Conservation (phyloP, 2,113 vertebrate species). For the Salvator merianae region DNA sequence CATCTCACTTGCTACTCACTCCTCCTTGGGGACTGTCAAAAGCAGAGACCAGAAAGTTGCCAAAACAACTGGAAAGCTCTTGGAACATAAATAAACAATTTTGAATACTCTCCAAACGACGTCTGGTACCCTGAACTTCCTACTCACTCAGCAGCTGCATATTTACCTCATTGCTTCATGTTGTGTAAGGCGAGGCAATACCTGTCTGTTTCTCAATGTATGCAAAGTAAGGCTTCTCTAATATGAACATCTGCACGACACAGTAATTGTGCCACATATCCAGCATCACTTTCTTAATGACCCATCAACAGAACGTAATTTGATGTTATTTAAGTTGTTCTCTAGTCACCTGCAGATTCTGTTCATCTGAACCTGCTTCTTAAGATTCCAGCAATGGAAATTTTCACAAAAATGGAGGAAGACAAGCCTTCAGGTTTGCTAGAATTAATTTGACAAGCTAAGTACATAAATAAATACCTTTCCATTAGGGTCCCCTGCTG, state of each 20-base stretch:
- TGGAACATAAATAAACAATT: slow-evolving; percentile 5
- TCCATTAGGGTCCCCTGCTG: slow-evolving; percentile 50
- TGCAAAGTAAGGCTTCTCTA: slow-evolving; percentile 50
- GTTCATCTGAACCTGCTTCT: slow-evolving; percentile 36
- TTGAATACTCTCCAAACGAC: slow-evolving; percentile 21
- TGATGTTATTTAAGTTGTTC: slow-evolving; percentile 69
- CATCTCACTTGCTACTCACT: background rate
- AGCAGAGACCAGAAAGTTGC: background rate
- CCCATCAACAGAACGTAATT: slow-evolving; percentile 69
- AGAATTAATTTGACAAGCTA: slow-evolving; percentile 59
- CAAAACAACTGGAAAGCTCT: background rate
- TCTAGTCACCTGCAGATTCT: slow-evolving; percentile 35
- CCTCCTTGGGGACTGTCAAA: background rate
- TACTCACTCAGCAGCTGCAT: background rate
- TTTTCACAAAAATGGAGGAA: background rate
- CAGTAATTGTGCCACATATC: slow-evolving; percentile 59
- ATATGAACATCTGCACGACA: slow-evolving; percentile 64
- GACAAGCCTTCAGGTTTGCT: slow-evolving; percentile 54
- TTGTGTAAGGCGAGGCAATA: slow-evolving; percentile 29
- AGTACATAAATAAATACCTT: slow-evolving; percentile 59
- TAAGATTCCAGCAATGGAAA: slow-evolving; percentile 38
- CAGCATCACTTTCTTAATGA: slow-evolving; percentile 69
- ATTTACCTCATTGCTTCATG: background rate
- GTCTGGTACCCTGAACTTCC: background rate
- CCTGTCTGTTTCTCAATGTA: slow-evolving; percentile 42